phyloP scores from a whole-genome alignment of 1,140 invertebrate species.

The Conus betulinus region DNA sequence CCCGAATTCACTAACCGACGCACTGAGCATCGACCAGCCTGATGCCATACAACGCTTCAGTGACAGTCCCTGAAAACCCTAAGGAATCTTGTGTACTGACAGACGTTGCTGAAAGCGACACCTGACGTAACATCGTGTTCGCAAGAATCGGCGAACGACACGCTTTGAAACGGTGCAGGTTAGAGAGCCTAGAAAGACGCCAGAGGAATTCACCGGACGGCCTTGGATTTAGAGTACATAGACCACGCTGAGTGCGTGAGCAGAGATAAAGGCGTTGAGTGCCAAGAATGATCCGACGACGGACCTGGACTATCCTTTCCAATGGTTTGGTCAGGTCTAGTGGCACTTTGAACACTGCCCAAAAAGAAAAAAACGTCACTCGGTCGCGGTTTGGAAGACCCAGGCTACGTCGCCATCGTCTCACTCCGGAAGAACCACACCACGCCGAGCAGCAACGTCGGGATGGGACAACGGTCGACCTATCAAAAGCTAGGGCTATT shows the following conservation, averaged over 20 bases:
- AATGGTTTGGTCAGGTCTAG: neutral
- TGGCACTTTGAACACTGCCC: neutral
- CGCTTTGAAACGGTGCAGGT: neutral
- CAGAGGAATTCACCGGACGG: neutral
- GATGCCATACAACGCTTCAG: neutral
- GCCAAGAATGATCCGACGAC: neutral
- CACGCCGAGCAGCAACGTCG: neutral
- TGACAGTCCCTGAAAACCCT: neutral
- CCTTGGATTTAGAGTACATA: neutral
- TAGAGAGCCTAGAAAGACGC: neutral
- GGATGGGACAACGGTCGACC: neutral
- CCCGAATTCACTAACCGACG: neutral
- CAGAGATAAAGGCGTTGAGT: neutral
- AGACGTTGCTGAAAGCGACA: neutral
- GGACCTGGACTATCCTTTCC: neutral
- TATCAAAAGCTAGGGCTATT: neutral
- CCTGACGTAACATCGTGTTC: neutral
- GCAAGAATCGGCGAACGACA: neutral
- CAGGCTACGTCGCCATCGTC: constrained; percentile 4
- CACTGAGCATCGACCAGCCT: neutral
- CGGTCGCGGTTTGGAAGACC: neutral
- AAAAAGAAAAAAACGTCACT: neutral
- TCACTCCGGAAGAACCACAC: neutral
- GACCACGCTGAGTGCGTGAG: neutral
- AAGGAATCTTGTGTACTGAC: neutral